Percentiles rank a stretch among this genome's conserved stretches.
Conservation (phyloP, 2,113 vertebrate genomes). For the Dicentrarchus labrax region DNA sequence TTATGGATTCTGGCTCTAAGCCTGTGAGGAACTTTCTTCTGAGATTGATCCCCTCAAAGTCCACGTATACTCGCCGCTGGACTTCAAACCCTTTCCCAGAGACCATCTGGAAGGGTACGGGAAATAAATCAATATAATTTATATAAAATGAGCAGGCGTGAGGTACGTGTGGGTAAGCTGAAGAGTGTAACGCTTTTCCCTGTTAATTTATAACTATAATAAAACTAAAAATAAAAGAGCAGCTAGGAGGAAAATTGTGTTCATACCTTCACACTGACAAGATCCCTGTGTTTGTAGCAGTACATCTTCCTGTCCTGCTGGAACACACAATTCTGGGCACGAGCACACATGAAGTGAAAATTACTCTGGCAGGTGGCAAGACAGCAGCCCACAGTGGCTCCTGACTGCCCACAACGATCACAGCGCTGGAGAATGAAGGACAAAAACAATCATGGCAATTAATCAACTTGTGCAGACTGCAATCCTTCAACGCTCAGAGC, state of each 20-base stretch:
- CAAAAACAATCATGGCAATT: background rate
- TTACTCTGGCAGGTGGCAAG: slow-evolving; percentile 92
- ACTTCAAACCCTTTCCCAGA: slow-evolving; percentile 89
- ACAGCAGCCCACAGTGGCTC: slow-evolving; percentile 94
- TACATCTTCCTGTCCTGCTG: slow-evolving; percentile 93
- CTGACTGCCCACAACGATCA: slow-evolving; percentile 89
- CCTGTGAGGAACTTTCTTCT: slow-evolving; percentile 92
- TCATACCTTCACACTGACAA: slow-evolving; percentile 87
- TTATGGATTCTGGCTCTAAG: slow-evolving; percentile 90
- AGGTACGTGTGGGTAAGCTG: background rate
- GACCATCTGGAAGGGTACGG: slow-evolving; percentile 80
- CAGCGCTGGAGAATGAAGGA: slow-evolving; percentile 85
- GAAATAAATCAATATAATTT: background rate
- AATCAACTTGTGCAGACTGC: background rate
- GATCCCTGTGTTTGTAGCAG: slow-evolving; percentile 89
- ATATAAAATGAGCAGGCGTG: background rate
- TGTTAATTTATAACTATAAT: background rate
- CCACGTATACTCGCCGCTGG: slow-evolving; percentile 90
- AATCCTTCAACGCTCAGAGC: background rate
- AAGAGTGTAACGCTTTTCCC: background rate
- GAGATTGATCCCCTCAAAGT: slow-evolving; percentile 93
- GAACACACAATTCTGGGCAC: slow-evolving; percentile 89
- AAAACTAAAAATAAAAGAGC: background rate
- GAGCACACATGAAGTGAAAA: slow-evolving; percentile 96
- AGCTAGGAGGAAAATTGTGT: too few species aligned